Conservation (phyloP, 2,797 vertebrate species). For the Pantherophis alleghaniensis region DNA sequence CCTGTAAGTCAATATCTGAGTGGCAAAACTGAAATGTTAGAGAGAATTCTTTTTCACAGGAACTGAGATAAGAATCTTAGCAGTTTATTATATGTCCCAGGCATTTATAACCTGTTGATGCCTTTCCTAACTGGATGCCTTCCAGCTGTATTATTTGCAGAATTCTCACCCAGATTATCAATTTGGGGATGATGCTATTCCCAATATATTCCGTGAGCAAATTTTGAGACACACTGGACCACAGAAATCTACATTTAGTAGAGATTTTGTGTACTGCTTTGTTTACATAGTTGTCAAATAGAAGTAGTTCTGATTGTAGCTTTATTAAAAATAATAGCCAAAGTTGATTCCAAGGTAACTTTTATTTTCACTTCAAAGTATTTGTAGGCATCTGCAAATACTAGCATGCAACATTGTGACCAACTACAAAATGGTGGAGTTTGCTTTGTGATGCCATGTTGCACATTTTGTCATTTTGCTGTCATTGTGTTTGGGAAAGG, state of each 20-base stretch:
- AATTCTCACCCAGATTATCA: neutral
- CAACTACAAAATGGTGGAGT: neutral
- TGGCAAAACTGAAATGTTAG: neutral
- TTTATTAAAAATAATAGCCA: neutral
- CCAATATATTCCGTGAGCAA: neutral
- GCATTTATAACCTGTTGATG: neutral
- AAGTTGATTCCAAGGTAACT: neutral
- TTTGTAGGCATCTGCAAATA: neutral
- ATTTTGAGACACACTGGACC: neutral
- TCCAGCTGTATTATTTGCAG: neutral
- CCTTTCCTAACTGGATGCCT: neutral
- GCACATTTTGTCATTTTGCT: neutral
- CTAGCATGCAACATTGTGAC: neutral
- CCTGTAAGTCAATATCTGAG: constrained; percentile 30
- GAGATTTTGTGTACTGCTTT: neutral
- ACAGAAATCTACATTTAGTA: neutral
- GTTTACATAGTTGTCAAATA: neutral
- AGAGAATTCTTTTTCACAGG: neutral
- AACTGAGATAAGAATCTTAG: constrained; percentile 20
- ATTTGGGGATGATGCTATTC: neutral
- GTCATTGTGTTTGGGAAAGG: neutral
- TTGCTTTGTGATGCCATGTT: neutral
- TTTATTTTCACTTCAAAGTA: neutral
- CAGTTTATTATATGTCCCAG: neutral
- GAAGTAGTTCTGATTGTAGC: neutral